Base-by-base conservation (phyloP, 2,113 vertebrate species). In the Apodemus speciosus region DNA sequence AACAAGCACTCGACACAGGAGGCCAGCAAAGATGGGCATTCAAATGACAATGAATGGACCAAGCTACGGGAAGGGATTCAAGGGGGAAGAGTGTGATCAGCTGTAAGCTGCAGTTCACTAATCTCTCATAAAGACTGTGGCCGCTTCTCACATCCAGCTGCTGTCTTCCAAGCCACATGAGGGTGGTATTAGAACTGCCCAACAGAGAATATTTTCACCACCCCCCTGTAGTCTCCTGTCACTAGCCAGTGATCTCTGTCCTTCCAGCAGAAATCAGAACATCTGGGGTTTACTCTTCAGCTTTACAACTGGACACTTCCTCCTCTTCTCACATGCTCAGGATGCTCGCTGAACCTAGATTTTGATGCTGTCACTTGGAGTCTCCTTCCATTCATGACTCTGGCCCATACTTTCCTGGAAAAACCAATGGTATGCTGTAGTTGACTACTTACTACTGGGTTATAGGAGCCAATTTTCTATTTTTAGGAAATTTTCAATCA, bases 401-500 rank as follows among this genome's bases (percentile, higher is more conserved):
- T 66, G 81, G 14, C 8, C 25, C 88, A 83, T 14, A 58, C 38
- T 15, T 46, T 84, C 46, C 75, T 38, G 68, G 25, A 18, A 85
- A 64, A 21, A 80, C 32, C 51, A 89, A 6, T 20, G 35, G 6
- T 64, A 1, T 77, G 21, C 13, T 72, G 16, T 51, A 89, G 68
- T 9, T 91, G 75, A 91, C 3, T 85, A 75, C 27, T 32, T 88
- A 72, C 43, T 35, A 49, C 4, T 73, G 2, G 32, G 11, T 92
- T 40, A 62, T 3, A 1, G 32, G 32, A 88, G 49, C 1, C n/a
- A 58, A 73, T 77, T 93, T 77, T 85, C 93, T 58, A 92, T 92
- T 94, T 94, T 79, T 10, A 85, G 18, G 32, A 94, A 91, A 62
- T 95, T 84, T 88, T 3, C 8, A 88, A 91, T 40, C 35, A 60